Conservation (phyloP, 2,113 vertebrate genomes). For the Rhinoptilus africanus region DNA sequence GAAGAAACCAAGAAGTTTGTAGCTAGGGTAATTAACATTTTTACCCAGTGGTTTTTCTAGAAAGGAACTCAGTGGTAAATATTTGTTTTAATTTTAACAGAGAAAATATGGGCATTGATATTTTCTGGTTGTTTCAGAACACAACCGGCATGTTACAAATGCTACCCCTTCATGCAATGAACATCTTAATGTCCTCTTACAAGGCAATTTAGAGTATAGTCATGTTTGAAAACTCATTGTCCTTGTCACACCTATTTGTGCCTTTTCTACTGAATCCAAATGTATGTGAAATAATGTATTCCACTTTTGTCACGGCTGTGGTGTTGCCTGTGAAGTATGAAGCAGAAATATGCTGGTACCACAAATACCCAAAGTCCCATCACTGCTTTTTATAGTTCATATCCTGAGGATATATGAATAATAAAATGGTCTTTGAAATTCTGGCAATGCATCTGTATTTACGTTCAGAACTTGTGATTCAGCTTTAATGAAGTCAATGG, state of each 20-base stretch:
- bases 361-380: not conserved
- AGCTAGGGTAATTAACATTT: not conserved
- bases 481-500: not conserved
- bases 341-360: not conserved
- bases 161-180: not conserved
- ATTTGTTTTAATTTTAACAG: conserved; percentile 50
- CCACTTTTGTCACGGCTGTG: not conserved
- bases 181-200: conserved; percentile 30
- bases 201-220: conserved; percentile 4
- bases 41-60: not conserved
- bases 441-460: not conserved
- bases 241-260: conserved; percentile 37
- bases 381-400: not conserved
- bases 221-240: conserved; percentile 52
- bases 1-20: not conserved
- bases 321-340: not conserved
- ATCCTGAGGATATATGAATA: not conserved
- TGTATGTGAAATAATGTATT: not conserved
- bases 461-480: not conserved
- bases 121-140: conserved; percentile 40
- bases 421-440: not conserved
- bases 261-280: conserved; percentile 8
- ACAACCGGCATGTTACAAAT: not conserved
- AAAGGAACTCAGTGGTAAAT: not conserved
- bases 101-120: not conserved